These are phyloP conservation scores for Candidula unifasciata DNA, from an alignment of 2,888 invertebrate species.

Conservation along the genomic window DNA sequence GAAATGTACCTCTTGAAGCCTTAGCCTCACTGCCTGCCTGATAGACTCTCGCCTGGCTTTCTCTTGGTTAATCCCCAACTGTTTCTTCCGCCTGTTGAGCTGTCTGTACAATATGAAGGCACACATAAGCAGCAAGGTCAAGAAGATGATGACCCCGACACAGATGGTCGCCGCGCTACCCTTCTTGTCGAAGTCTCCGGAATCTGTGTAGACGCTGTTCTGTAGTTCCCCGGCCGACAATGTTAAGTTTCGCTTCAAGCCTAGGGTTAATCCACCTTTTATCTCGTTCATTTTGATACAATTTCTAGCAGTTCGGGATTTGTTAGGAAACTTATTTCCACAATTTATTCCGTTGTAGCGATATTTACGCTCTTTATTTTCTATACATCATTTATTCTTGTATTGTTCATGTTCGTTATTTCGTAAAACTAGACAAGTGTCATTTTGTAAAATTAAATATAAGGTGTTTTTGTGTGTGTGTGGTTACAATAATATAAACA, in stretches of 20 bases:
- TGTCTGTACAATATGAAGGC: constrained; percentile 1
- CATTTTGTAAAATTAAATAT: too few species aligned
- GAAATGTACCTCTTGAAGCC: constrained; percentile 5
- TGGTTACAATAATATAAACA: too few species aligned
- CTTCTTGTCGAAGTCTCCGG: not conserved
- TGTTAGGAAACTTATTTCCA: too few species aligned
- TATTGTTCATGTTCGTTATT: too few species aligned
- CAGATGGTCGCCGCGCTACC: not conserved
- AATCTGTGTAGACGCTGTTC: not conserved
- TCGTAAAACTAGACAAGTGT: too few species aligned
- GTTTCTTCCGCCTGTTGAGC: not conserved
- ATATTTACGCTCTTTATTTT: too few species aligned
- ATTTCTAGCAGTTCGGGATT: too few species aligned
- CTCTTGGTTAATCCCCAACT: not conserved
- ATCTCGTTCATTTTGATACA: not conserved
- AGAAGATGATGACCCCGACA: not conserved
- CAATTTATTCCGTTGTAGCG: too few species aligned
- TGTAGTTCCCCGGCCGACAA: not conserved
- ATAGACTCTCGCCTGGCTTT: constrained; percentile 17
- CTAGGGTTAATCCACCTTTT: not conserved
- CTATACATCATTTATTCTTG: too few species aligned
- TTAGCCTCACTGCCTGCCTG: not conserved
- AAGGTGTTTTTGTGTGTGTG: too few species aligned
- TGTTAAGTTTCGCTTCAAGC: not conserved
- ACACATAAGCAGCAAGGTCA: not conserved